phyloP scores from a whole-genome alignment of 1,140 invertebrate genomes.

The Thereuonema tuberculata region DNA sequence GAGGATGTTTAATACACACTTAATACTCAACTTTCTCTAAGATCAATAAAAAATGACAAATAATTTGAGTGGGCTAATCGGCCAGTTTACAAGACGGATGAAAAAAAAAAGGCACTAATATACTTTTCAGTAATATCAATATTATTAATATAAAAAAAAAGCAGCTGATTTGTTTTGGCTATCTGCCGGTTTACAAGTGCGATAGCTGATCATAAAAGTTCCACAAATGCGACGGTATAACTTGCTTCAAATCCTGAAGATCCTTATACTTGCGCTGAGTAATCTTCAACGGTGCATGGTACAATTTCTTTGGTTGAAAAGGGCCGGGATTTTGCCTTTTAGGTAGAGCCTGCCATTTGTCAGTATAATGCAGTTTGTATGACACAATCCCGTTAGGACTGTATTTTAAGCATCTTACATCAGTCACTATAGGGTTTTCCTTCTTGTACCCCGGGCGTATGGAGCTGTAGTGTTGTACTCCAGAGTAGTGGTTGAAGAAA shows the following conservation, averaged over 20 bases:
- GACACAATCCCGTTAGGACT: background rate
- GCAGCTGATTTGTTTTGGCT: background rate
- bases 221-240: background rate
- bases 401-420: background rate
- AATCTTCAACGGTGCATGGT: background rate
- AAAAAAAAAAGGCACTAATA: no score
- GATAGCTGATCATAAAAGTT: background rate
- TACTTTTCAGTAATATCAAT: no score
- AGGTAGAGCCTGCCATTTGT: background rate
- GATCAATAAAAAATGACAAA: no score
- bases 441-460: background rate
- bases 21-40: no score
- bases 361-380: background rate
- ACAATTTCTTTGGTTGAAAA: background rate
- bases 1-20: background rate
- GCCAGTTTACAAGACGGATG: background rate
- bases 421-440: background rate
- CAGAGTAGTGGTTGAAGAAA: background rate
- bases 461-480: background rate
- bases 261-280: background rate
- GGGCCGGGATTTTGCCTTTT: background rate
- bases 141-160: background rate
- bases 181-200: background rate
- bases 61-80: no score
- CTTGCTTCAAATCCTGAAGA: background rate